Percentiles rank a stretch among this genome's conserved stretches.
These are phyloP conservation scores for Actinia tenebrosa DNA, from an alignment of 64 coral and sea anemone species.

Conservation along the genomic window DNA sequence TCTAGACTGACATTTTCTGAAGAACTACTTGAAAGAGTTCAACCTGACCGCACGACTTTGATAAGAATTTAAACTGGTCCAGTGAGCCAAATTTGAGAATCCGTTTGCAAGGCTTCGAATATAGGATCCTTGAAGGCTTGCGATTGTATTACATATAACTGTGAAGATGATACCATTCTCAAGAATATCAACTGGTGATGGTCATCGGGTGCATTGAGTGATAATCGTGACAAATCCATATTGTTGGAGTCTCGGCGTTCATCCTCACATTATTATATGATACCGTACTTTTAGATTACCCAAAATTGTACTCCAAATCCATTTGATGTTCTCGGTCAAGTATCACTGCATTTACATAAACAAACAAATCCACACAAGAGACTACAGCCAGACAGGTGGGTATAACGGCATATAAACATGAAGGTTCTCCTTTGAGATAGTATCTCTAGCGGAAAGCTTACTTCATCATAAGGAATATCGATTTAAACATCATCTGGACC, in stretches of 20 bases:
- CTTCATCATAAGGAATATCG: not conserved
- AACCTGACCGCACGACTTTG: not conserved
- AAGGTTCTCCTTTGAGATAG: not conserved
- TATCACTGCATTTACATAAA: not conserved
- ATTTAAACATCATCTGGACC: conserved; percentile 1
- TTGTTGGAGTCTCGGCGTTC: not conserved
- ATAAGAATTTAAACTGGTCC: not conserved
- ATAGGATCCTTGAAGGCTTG: too few species aligned
- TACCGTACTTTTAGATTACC: not conserved
- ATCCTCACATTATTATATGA: not conserved
- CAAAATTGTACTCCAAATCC: too few species aligned
- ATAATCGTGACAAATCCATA: not conserved
- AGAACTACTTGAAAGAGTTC: not conserved
- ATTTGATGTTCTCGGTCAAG: not conserved
- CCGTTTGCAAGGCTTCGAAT: too few species aligned
- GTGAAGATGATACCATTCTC: too few species aligned
- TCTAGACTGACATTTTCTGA: not conserved
- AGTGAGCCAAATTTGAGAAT: not conserved
- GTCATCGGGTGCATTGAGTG: too few species aligned
- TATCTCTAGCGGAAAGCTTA: not conserved
- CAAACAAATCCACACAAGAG: conserved; percentile 5
- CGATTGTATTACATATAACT: too few species aligned
- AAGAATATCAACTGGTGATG: too few species aligned
- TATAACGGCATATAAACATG: not conserved
- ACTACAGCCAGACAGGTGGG: not conserved